These are phyloP conservation scores for Nephotettix cincticeps DNA, from an alignment of 1,140 invertebrate genomes.

Conservation along the genomic window DNA sequence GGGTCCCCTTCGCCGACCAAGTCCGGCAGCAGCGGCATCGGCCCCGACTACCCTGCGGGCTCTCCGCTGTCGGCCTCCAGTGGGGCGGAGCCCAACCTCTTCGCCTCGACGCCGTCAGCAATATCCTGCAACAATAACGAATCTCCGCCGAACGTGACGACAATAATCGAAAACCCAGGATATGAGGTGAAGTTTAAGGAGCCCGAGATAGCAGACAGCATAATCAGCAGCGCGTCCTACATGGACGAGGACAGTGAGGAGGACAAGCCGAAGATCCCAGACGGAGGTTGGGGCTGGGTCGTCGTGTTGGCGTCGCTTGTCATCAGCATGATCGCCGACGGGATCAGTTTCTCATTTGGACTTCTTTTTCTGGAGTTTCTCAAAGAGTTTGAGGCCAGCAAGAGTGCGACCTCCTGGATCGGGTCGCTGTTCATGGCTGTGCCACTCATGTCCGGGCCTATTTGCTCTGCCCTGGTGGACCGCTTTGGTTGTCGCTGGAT, in stretches of 20 bases:
- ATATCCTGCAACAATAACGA: conserved; percentile 39
- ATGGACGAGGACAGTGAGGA: conserved; percentile 28
- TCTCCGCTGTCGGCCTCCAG: conserved; percentile 39
- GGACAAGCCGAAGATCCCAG: conserved; percentile 55
- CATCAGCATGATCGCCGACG: conserved; percentile 93
- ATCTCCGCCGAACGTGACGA: not conserved
- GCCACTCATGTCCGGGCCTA: conserved; percentile 80
- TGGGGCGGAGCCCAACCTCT: conserved; percentile 41
- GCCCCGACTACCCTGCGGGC: conserved; percentile 33
- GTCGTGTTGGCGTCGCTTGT: conserved; percentile 82
- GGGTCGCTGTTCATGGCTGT: conserved; percentile 87
- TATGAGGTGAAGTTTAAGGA: conserved; percentile 30
- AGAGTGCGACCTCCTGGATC: conserved; percentile 84
- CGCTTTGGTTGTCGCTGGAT: conserved; percentile 71
- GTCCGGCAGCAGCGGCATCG: conserved; percentile 42
- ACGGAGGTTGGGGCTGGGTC: conserved; percentile 84
- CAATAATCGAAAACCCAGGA: conserved; percentile 23
- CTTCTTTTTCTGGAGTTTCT: conserved; percentile 85
- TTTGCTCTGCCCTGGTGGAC: conserved; percentile 84
- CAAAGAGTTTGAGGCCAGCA: conserved; percentile 77
- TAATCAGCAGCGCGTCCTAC: conserved; percentile 31
- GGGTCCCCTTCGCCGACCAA: conserved; percentile 35
- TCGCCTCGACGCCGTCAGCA: conserved; percentile 37
- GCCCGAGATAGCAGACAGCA: conserved; percentile 32
- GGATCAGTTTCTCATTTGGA: conserved; percentile 91